Evolutionary conservation across 64 coral and sea anemone genomes (phyloP).

Genomic region (Porites lutea): DNA sequence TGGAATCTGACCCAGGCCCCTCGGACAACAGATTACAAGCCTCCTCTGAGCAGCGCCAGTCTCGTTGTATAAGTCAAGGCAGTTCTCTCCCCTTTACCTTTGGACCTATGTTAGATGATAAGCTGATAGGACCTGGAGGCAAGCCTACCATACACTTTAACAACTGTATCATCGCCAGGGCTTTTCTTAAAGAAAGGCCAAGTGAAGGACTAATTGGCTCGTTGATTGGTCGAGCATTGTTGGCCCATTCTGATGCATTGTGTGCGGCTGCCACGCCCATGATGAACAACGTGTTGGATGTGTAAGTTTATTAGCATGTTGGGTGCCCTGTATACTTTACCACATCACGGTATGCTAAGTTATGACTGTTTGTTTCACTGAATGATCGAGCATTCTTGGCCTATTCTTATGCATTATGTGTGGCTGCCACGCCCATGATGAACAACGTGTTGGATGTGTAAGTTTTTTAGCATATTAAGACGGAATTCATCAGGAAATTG

Average conservation of each 20-base stretch:
- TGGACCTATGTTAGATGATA: constrained; percentile 79
- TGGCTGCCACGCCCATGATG: constrained; percentile 88
- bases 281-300: constrained; percentile 86
- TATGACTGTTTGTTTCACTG: constrained; percentile 64
- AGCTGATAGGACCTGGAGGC: constrained; percentile 57
- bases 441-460: constrained; percentile 92
- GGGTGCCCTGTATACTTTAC: not conserved
- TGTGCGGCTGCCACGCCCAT: constrained; percentile 94
- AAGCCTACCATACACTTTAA: constrained; percentile 92
- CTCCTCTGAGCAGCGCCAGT: constrained; percentile 2
- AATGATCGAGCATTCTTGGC: constrained; percentile 86
- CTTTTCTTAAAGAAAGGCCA: constrained; percentile 92
- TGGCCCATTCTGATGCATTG: constrained; percentile 89
- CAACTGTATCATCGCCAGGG: constrained; percentile 90
- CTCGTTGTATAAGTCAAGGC: constrained; percentile 81
- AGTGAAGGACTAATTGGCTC: constrained; percentile 80
- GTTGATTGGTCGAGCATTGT: constrained; percentile 80
- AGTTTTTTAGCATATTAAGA: constrained; percentile 13
- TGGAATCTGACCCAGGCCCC: constrained; percentile 4
- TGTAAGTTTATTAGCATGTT: constrained; percentile 69
- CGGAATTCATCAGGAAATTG: too few relatives aligned
- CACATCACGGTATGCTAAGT: too few relatives aligned
- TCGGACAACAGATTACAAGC: constrained; percentile 9
- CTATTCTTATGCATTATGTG: constrained; percentile 92
- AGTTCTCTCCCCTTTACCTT: constrained; percentile 70